Conservation (phyloP, 1,140 invertebrate species). For the Coptotermes formosanus region DNA sequence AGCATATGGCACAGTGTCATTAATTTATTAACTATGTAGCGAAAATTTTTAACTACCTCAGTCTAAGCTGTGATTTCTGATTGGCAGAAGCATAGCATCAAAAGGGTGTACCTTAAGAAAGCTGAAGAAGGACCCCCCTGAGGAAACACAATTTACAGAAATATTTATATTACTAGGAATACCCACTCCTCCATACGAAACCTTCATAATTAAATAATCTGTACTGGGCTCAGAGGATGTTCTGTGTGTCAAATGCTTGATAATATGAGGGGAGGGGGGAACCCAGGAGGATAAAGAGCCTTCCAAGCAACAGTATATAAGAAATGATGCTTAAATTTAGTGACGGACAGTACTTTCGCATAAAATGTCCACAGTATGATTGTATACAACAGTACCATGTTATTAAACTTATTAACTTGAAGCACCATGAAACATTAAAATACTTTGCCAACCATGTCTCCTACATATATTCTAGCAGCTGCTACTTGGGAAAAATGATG, state of each 20-base stretch:
- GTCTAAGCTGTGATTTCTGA: too few relatives aligned
- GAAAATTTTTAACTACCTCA: too few relatives aligned
- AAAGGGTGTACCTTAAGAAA: neutral
- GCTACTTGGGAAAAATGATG: neutral
- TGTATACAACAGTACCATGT: too few relatives aligned
- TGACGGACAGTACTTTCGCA: neutral
- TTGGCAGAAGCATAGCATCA: too few relatives aligned
- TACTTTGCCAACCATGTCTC: neutral
- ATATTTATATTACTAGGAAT: neutral
- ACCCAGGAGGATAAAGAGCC: neutral
- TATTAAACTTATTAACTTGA: neutral
- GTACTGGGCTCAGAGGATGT: neutral
- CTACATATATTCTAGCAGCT: neutral
- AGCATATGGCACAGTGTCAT: too few relatives aligned
- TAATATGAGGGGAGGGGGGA: neutral
- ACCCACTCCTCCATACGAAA: too few relatives aligned
- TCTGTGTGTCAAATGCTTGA: neutral
- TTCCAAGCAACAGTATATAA: neutral
- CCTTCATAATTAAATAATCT: too few relatives aligned
- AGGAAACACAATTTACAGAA: neutral
- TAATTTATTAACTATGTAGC: too few relatives aligned
- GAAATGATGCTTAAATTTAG: neutral
- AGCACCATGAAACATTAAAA: conserved; percentile 8
- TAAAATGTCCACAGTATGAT: too few relatives aligned
- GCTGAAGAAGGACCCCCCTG: neutral